Conservation (phyloP, 1,140 invertebrate species). For the Drosophila ogumai region DNA sequence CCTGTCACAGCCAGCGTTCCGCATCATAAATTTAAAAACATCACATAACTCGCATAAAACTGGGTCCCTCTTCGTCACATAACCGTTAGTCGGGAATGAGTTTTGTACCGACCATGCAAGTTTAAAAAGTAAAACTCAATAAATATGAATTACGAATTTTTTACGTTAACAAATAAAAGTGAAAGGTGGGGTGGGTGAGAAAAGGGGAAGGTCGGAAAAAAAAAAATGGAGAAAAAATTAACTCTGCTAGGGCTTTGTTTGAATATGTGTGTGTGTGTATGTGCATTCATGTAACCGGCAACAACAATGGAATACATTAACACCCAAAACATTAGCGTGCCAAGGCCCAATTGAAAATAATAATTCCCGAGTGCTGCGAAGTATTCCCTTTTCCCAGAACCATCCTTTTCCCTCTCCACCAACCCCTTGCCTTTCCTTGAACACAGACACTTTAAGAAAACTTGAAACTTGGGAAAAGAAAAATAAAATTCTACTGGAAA, state of each 20-base stretch:
- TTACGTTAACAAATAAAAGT: conserved; percentile 25
- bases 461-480: not conserved
- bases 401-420: not conserved
- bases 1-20: conserved; percentile 6
- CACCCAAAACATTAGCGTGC: conserved; percentile 58
- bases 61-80: conserved; percentile 2
- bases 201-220: not conserved
- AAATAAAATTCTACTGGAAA: not conserved
- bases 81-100: conserved; percentile 11
- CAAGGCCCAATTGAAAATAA: conserved; percentile 62
- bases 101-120: conserved; percentile 2
- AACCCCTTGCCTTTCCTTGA: not conserved
- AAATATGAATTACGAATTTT: conserved; percentile 62
- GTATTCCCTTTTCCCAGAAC: conserved; percentile 8
- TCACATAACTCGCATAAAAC: conserved; percentile 19
- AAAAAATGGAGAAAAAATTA: conserved; percentile 25
- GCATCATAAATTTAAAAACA: conserved; percentile 13
- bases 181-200: not conserved
- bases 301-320: conserved; percentile 45
- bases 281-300: conserved; percentile 8
- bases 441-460: conserved; percentile 7
- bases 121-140: conserved; percentile 39
- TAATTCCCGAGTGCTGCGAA: conserved; percentile 31
- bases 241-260: conserved; percentile 4
- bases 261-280: conserved; percentile 7